Conservation (phyloP, 2,797 vertebrate species). For the Discoglossus pictus region DNA sequence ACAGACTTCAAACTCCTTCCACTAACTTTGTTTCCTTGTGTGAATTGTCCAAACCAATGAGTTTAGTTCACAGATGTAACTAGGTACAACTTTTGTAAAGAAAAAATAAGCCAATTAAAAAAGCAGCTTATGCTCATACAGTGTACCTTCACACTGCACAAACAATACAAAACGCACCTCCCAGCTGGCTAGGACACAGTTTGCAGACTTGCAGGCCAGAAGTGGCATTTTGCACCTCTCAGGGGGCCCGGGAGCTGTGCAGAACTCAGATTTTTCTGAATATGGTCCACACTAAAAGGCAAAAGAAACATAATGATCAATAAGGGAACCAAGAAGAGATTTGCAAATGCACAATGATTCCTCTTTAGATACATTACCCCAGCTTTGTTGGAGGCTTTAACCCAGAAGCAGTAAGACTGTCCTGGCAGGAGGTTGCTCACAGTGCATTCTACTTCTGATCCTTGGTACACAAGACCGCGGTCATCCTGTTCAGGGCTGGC, state of each 20-base stretch:
- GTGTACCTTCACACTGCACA: too few relatives aligned
- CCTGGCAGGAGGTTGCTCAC: conserved; percentile 68
- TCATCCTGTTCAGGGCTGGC: conserved; percentile 54
- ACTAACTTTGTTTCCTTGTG: too few relatives aligned
- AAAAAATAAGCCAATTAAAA: too few relatives aligned
- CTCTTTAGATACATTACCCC: conserved; percentile 57
- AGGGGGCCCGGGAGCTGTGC: conserved; percentile 68
- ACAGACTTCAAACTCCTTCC: too few relatives aligned
- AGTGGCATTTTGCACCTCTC: conserved; percentile 69
- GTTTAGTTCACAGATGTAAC: not conserved
- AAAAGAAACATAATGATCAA: conserved; percentile 40
- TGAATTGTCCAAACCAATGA: too few relatives aligned
- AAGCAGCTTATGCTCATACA: too few relatives aligned
- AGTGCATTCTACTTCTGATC: conserved; percentile 57
- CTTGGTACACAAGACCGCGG: conserved; percentile 60
- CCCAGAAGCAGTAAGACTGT: conserved; percentile 68
- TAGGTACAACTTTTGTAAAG: too few relatives aligned
- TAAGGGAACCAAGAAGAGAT: conserved; percentile 16
- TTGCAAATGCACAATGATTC: not conserved
- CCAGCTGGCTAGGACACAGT: conserved; percentile 69
- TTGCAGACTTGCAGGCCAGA: conserved; percentile 68
- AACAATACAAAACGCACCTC: conserved; percentile 64
- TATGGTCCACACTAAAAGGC: conserved; percentile 68
- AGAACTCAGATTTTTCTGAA: conserved; percentile 67
- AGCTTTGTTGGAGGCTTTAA: conserved; percentile 68